phyloP scores from a whole-genome alignment of 35 echinoderm and acorn worm genomes.

The Amphiura filiformis region DNA sequence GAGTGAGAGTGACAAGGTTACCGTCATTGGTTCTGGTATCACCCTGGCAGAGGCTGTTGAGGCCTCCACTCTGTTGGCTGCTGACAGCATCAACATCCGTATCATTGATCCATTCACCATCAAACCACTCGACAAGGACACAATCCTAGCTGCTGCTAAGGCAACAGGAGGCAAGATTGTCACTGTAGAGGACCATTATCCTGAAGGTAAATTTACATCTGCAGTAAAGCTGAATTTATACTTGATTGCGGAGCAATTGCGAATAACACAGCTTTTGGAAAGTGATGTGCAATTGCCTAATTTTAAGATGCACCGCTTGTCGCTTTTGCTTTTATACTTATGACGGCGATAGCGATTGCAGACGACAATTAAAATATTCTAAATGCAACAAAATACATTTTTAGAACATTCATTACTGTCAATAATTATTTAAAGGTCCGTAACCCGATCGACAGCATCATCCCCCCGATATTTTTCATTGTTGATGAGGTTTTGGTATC shows the following conservation, averaged over 20 bases:
- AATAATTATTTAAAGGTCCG: too few species aligned
- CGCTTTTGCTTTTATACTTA: too few species aligned
- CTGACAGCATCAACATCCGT: constrained; percentile 72
- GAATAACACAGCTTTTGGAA: not conserved
- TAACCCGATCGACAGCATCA: too few species aligned
- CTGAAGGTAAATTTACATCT: constrained; percentile 50
- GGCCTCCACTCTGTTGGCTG: constrained; percentile 55
- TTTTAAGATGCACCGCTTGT: too few species aligned
- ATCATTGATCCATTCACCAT: constrained; percentile 94
- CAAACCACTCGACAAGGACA: constrained; percentile 81
- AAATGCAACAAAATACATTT: too few species aligned
- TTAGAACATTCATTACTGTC: too few species aligned
- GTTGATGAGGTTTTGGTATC: too few species aligned
- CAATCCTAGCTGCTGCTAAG: constrained; percentile 64
- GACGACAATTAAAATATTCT: too few species aligned
- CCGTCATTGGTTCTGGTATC: constrained; percentile 77
- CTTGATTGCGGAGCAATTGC: not conserved
- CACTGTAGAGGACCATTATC: constrained; percentile 96
- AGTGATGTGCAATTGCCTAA: too few species aligned
- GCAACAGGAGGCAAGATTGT: constrained; percentile 74
- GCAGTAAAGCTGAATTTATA: not conserved
- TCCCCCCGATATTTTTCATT: too few species aligned
- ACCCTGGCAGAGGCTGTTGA: constrained; percentile 72
- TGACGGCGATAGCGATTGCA: too few species aligned
- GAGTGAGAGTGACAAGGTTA: constrained; percentile 58